Conservation (phyloP, 2,888 invertebrate species). For the Drosophila borealis region DNA sequence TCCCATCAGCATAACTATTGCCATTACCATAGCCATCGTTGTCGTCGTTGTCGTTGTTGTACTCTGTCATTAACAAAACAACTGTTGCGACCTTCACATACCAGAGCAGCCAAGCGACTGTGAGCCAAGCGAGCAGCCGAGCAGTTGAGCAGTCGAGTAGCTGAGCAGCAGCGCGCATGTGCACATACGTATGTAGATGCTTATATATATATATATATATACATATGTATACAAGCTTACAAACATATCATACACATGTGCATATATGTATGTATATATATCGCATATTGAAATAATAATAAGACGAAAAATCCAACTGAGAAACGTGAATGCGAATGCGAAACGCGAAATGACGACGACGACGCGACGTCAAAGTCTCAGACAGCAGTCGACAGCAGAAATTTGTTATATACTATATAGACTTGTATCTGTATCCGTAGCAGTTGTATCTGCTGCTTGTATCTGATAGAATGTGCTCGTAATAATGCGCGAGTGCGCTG, state of each 20-base stretch:
- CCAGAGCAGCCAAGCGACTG: constrained; percentile 83
- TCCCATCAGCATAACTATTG: constrained; percentile 33
- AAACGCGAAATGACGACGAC: constrained; percentile 52
- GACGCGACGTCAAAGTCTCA: constrained; percentile 70
- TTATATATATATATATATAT: constrained; percentile 9
- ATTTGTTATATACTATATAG: constrained; percentile 66
- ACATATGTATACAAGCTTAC: constrained; percentile 16
- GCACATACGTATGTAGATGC: constrained; percentile 47
- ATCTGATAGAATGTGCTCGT: constrained; percentile 72
- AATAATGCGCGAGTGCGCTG: constrained; percentile 60
- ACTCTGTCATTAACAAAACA: constrained; percentile 84
- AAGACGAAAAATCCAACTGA: constrained; percentile 77
- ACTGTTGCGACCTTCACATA: constrained; percentile 85
- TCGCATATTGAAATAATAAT: constrained; percentile 76
- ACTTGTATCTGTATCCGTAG: constrained; percentile 27
- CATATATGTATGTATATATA: constrained; percentile 19
- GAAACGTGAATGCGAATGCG: constrained; percentile 76
- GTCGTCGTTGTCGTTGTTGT: constrained; percentile 60
- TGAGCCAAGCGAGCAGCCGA: constrained; percentile 59
- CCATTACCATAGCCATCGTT: constrained; percentile 34
- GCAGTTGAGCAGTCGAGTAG: constrained; percentile 13
- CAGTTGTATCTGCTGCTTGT: constrained; percentile 36
- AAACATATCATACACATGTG: constrained; percentile 16
- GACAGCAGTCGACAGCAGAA: constrained; percentile 65
- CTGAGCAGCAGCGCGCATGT: constrained; percentile 48